Base-by-base conservation (phyloP, 2,888 invertebrate genomes). In the Drosophila mayaguana region DNA sequence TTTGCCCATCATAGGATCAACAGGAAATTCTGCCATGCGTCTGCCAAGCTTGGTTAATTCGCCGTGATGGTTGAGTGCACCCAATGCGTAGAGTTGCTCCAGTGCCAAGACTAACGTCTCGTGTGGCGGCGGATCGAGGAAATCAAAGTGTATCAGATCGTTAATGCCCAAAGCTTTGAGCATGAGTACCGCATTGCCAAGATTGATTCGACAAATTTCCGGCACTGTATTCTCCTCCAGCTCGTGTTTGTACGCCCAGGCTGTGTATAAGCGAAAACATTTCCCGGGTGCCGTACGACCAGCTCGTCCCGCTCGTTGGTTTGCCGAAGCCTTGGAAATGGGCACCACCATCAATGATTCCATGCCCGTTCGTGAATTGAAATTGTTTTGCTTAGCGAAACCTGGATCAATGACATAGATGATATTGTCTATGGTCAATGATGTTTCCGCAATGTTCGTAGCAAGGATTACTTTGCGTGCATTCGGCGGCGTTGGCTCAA, bases 331-430 rank as follows among this genome's bases (percentile, higher is more conserved):
- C 93, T 98, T 98, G 6, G 99, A 99, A 76, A 99, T 98, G 4
- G 99, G 99, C n/a, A 98, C 98, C 5, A 99, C 98, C 94, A 98
- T 97, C 68, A 99, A 94, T 82, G 98, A 98, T 92, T 99, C 99
- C 97, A 99, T 99, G 28, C 99, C 99, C 1, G 98, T 98, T 81
- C 98, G 95, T 0, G 99, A 98, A 93, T 99, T 97, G 91, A 98
- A 99, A 93, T 98, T 98, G 92, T 99, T 99, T 93, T 99, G 99
- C 92, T 99, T 99, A 53, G 98, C 98, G 94, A 99, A 99, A 0
- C 99, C 99, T n/a, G 99, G 98, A 94, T 99, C 99, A 80, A 99
- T 98, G 0, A 99, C 99, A 93, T 98, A 99, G 72, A 98, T 96
- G 76, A 99, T 99, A 88, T 99, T 99, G 92, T 99, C 99, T 82